phyloP scores from a whole-genome alignment of 2,113 vertebrate species.

The Centrocercus urophasianus region DNA sequence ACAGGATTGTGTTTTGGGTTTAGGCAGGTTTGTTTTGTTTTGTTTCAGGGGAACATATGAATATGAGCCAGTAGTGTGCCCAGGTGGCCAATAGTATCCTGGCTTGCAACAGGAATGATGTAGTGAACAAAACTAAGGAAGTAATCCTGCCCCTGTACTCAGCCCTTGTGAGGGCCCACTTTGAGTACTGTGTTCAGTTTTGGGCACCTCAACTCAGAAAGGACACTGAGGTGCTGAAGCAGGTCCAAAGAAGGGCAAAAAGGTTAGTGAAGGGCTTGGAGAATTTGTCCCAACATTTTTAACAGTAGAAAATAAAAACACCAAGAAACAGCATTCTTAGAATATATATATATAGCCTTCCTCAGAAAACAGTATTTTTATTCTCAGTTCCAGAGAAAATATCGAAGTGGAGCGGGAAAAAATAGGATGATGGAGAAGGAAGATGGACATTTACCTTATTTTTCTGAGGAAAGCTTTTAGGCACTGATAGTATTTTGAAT shows the following conservation, averaged over 20 bases:
- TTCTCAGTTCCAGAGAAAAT: background rate
- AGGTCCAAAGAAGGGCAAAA: too few species aligned
- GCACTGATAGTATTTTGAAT: background rate
- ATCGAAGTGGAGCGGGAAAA: background rate
- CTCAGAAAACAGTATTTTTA: background rate
- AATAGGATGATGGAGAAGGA: rapidly evolving
- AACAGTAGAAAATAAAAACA: background rate
- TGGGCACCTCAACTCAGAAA: too few species aligned
- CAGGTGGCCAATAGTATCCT: too few species aligned
- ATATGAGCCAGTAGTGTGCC: too few species aligned
- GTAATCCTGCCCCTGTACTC: too few species aligned
- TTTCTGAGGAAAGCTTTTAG: background rate
- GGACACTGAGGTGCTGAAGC: too few species aligned
- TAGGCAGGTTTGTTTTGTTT: background rate
- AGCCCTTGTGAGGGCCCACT: too few species aligned
- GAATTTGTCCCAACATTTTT: background rate
- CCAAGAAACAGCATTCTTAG: background rate
- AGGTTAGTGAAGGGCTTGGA: too few species aligned
- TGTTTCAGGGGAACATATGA: background rate
- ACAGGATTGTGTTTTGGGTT: background rate
- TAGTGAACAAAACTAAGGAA: too few species aligned
- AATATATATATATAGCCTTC: background rate
- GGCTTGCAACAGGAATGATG: too few species aligned
- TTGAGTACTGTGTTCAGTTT: too few species aligned
- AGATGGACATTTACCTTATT: background rate